These are phyloP conservation scores for Cuniculus paca DNA, from an alignment of 2,797 vertebrate genomes.

Conservation along the genomic window DNA sequence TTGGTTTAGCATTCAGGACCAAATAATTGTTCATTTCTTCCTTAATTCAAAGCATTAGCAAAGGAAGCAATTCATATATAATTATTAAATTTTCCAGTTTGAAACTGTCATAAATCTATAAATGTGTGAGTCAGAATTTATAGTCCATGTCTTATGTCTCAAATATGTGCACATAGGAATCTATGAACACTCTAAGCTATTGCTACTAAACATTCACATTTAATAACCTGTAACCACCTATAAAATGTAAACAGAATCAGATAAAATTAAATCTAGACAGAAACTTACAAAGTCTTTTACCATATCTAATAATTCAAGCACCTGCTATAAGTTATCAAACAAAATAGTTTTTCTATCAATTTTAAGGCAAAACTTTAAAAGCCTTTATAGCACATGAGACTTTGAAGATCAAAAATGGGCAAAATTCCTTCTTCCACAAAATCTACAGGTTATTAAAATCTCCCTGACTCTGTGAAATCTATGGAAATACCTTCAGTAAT, in stretches of 20 bases:
- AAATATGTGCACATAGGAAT: not conserved
- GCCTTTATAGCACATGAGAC: not conserved
- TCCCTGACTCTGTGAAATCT: not conserved
- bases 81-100: constrained; percentile 79
- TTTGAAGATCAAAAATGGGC: not conserved
- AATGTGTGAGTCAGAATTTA: not conserved
- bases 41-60: constrained; percentile 81
- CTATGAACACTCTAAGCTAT: not conserved
- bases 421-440: not conserved
- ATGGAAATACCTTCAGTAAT: not conserved
- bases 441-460: not conserved
- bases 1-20: constrained; percentile 81
- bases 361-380: not conserved
- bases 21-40: constrained; percentile 86
- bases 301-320: not conserved
- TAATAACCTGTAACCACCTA: not conserved
- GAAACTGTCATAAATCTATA: not conserved
- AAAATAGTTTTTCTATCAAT: not conserved
- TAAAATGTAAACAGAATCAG: not conserved
- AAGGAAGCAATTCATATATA: constrained; percentile 82
- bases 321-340: not conserved
- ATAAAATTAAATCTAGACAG: not conserved
- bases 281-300: not conserved
- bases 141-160: not conserved
- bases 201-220: not conserved